These are phyloP conservation scores for Steinernema carpocapsae DNA, from an alignment of 2,888 invertebrate species.

Conservation along the genomic window DNA sequence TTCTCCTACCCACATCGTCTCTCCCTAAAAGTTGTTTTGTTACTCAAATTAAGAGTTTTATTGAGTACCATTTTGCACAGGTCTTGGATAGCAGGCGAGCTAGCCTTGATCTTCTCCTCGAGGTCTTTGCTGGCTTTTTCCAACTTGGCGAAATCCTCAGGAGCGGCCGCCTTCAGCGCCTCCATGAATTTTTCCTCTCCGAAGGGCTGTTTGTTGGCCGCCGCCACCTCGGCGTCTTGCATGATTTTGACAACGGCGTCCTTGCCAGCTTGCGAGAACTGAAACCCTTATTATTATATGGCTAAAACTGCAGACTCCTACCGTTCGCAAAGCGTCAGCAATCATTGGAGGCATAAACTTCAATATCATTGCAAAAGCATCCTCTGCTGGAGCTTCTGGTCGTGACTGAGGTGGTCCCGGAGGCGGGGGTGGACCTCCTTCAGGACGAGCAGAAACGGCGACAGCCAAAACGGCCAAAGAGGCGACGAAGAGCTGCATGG, in stretches of 20 bases:
- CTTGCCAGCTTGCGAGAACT: neutral
- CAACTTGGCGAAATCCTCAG: neutral
- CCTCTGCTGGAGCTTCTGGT: neutral
- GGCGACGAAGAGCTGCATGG: neutral
- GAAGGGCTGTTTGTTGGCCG: neutral
- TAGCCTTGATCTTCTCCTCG: neutral
- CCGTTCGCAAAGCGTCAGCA: neutral
- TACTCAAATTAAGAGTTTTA: too few relatives aligned
- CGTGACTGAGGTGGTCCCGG: neutral
- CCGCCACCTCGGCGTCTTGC: neutral
- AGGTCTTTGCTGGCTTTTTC: neutral
- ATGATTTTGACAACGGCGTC: neutral
- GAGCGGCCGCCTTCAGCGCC: neutral
- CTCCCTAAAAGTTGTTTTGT: too few relatives aligned
- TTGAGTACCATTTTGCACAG: neutral
- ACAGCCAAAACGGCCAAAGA: neutral
- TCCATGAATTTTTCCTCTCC: neutral
- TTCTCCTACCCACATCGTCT: too few relatives aligned
- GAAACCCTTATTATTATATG: neutral
- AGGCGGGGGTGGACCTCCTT: neutral
- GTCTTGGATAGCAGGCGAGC: neutral
- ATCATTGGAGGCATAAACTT: neutral
- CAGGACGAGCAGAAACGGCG: neutral
- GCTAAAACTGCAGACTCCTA: neutral
- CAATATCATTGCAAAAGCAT: neutral